A percentile compares a stretch with the other conserved stretches of the same genome.
phyloP scores from a whole-genome alignment of 2,888 invertebrate genomes.

The Cryptops parisi region DNA sequence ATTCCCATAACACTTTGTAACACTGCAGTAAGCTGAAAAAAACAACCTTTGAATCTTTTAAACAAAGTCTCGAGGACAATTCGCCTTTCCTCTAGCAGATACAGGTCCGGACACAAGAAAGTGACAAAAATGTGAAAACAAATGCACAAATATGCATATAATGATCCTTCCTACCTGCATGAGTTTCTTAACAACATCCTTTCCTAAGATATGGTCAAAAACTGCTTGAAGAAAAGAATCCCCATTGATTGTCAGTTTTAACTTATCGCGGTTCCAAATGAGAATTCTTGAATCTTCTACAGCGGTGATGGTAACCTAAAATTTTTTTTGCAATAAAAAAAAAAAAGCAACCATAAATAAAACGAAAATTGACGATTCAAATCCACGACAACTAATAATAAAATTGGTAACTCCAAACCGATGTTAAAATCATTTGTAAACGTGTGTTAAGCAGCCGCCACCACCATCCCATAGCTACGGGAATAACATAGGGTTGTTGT shows the following conservation, averaged over 20 bases:
- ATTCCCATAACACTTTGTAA: no score
- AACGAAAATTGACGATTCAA: background rate
- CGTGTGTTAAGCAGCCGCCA: no score
- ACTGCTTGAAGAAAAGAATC: constrained; percentile 63
- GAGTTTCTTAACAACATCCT: constrained; percentile 72
- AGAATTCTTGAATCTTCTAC: constrained; percentile 70
- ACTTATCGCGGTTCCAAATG: constrained; percentile 72
- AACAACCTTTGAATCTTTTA: no score
- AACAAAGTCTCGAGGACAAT: no score
- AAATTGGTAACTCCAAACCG: no score
- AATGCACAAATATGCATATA: no score
- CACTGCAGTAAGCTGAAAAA: no score
- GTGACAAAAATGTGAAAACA: background rate
- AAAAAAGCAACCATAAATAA: background rate
- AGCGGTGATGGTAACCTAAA: constrained; percentile 67
- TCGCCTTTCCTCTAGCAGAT: no score
- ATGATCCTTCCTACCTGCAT: constrained; percentile 58
- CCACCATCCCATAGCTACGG: no score
- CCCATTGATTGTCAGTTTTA: constrained; percentile 65
- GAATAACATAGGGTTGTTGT: no score
- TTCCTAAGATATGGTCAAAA: constrained; percentile 69
- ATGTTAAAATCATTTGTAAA: no score
- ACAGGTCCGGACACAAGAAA: background rate
- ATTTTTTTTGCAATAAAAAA: constrained; percentile 1
- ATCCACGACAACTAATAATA: no score